phyloP scores from a whole-genome alignment of 2,113 vertebrate genomes.

The Lepisosteus oculatus region DNA sequence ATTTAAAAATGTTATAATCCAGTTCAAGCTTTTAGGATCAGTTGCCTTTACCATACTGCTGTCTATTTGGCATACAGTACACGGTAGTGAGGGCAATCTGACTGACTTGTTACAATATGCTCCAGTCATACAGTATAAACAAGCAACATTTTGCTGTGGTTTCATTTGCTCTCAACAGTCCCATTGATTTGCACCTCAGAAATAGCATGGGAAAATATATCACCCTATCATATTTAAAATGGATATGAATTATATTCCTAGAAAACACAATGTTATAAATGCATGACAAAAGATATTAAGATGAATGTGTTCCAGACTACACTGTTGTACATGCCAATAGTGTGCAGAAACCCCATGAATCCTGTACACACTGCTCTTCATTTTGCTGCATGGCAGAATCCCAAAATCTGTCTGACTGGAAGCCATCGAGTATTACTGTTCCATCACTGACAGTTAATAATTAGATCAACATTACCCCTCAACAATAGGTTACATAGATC shows the following conservation, averaged over 20 bases:
- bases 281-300: slow-evolving; percentile 45
- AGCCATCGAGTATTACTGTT: slow-evolving; percentile 68
- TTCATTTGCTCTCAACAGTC: background rate
- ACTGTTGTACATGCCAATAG: slow-evolving; percentile 46
- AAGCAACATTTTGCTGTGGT: slow-evolving; percentile 6
- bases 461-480: slow-evolving; percentile 90
- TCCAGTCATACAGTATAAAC: background rate
- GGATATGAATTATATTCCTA: slow-evolving; percentile 35
- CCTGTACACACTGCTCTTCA: slow-evolving; percentile 43
- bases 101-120: too few relatives aligned
- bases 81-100: too few relatives aligned
- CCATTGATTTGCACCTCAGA: slow-evolving; percentile 12
- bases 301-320: slow-evolving; percentile 44
- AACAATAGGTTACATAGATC: slow-evolving; percentile 89
- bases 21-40: too few relatives aligned
- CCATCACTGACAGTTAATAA: slow-evolving; percentile 88
- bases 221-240: slow-evolving; percentile 38
- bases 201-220: slow-evolving; percentile 15
- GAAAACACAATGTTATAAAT: slow-evolving; percentile 30
- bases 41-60: too few relatives aligned
- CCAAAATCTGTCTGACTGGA: slow-evolving; percentile 52
- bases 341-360: slow-evolving; percentile 51
- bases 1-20: too few relatives aligned
- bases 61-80: too few relatives aligned
- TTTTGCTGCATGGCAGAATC: slow-evolving; percentile 59